A percentile compares a stretch with the other conserved stretches of the same genome.
Conservation (phyloP, 2,888 invertebrate species). For the Eilema depressum region DNA sequence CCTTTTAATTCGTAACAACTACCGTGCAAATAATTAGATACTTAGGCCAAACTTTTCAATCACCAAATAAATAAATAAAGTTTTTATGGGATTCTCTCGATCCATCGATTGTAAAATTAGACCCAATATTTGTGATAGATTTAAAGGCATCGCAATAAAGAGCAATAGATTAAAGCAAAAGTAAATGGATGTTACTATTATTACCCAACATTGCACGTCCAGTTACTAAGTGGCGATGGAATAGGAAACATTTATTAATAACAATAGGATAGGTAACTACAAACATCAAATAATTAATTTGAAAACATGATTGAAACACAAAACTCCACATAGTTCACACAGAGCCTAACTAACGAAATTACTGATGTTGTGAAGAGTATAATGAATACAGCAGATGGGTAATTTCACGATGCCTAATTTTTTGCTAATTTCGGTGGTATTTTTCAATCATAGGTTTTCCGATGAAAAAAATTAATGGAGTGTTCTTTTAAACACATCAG, state of each 20-base stretch:
- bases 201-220: conserved; percentile 81
- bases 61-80: background rate
- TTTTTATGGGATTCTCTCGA: too few species aligned
- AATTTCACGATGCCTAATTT: too few species aligned
- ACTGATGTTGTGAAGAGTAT: too few species aligned
- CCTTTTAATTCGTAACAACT: too few species aligned
- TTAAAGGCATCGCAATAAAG: background rate
- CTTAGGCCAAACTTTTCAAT: background rate
- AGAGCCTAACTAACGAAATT: too few species aligned
- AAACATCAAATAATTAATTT: background rate
- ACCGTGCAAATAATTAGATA: too few species aligned
- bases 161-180: conserved; percentile 28
- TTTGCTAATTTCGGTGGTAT: too few species aligned
- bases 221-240: conserved; percentile 68
- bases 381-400: too few species aligned
- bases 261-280: conserved; percentile 19
- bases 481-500: too few species aligned
- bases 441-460: too few species aligned
- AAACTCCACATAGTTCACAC: background rate
- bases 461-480: too few species aligned
- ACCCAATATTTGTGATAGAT: background rate
- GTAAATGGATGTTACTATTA: conserved; percentile 25
- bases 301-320: background rate
- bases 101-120: background rate
- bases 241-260: conserved; percentile 46